Percentiles rank a stretch among this genome's conserved stretches.
These are phyloP conservation scores for Aradophagus sp. DNA, from an alignment of 1,140 invertebrate species.

Conservation along the genomic window DNA sequence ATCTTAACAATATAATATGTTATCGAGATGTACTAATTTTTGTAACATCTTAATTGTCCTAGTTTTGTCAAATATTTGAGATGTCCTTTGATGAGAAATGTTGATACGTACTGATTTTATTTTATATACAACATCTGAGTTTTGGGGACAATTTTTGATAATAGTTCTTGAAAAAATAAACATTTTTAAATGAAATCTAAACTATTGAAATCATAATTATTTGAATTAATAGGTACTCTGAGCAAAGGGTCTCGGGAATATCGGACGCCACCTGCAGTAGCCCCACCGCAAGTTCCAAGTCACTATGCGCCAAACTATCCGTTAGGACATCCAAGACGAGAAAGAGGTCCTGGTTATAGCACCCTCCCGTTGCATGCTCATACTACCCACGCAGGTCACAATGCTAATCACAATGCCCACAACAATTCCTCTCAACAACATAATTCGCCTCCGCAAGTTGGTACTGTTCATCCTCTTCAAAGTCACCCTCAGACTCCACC, in stretches of 20 bases:
- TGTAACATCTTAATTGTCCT: too few species aligned
- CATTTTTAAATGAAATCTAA: too few species aligned
- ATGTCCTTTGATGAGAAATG: too few species aligned
- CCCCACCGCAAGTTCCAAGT: conserved; percentile 94
- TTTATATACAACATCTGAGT: too few species aligned
- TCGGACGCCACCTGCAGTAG: conserved; percentile 93
- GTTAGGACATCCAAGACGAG: conserved; percentile 83
- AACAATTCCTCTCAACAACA: conserved; percentile 72
- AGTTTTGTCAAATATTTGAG: too few species aligned
- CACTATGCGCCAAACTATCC: conserved; percentile 97
- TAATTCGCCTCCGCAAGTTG: conserved; percentile 77
- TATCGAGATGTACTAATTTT: too few species aligned
- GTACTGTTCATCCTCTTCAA: conserved; percentile 75
- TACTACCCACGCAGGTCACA: conserved; percentile 62
- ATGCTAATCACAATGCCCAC: conserved; percentile 70
- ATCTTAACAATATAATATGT: too few species aligned
- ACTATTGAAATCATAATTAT: neutral
- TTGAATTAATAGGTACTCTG: conserved; percentile 65
- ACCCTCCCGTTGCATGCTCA: conserved; percentile 80
- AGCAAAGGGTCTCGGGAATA: conserved; percentile 88
- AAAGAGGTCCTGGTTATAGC: conserved; percentile 90
- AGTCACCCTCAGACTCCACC: conserved; percentile 81
- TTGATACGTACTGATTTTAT: too few species aligned
- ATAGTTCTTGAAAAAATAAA: too few species aligned
- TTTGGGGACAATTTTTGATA: too few species aligned